Base-by-base conservation (phyloP, 1,140 invertebrate species). In the Zaprionus kolodkinae region DNA sequence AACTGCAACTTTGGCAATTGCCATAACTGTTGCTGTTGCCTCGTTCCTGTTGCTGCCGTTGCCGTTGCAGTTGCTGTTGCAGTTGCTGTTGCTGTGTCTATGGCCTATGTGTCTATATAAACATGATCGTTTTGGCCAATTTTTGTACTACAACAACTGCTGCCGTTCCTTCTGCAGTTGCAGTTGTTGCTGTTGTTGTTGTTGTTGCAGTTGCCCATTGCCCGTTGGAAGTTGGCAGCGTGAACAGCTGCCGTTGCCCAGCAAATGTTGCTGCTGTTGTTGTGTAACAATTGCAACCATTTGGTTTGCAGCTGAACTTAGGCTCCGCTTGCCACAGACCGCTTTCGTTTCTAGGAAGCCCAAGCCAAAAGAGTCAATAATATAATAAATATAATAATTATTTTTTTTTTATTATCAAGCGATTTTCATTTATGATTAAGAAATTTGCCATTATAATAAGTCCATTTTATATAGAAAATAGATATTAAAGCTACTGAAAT, bases 121-220 rank as follows among this genome's bases (percentile, higher is more conserved):
- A 88, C 84, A 87, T 88, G 81, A 89, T 85, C 61, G 78, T 83
- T 84, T 84, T 88, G 85, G 78, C 84, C 84, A 88, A 88, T 88
- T 89, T 88, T 56, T 88, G 71, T 71, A 71, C 77, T 62, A 61
- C 72, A 36, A 69, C 73, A 66, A 56, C 69, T 72, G 64, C 69
- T 87, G 68, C 59, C 66, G 68, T 61, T 72, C 55, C 54, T 82
- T 73, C 67, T 61, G 80, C 73, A 57, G 66, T 61, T 64, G 67
- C 38, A 45, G 40, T 45, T 45, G 40, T 54, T 67, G 66, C 56
- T 72, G 56, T 50, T 60, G 62, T 69, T 76, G 74, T 55, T 56
- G 45, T 50, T 45, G 35, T 56, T 55, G 50, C 62, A 25, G 52
- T 30, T 74, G 45, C 45, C 45, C 10, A 12, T 17, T 25, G 17